Conservation (phyloP, 2,888 invertebrate genomes). For the Drepanosiphum platanoidis region DNA sequence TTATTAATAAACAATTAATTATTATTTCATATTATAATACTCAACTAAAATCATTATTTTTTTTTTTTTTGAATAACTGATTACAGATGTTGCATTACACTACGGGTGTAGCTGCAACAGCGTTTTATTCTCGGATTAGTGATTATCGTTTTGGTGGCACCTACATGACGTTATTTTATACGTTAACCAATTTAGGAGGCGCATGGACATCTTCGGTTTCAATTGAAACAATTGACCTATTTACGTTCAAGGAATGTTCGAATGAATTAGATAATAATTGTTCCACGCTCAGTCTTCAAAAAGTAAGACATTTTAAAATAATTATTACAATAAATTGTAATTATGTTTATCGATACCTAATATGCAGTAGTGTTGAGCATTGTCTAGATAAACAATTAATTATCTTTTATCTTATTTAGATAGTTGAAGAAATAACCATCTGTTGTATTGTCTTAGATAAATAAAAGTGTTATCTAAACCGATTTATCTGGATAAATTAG, state of each 20-base stretch:
- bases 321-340: not conserved
- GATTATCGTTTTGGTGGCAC: conserved; percentile 97
- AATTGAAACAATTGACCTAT: conserved; percentile 88
- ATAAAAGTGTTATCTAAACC: too few relatives aligned
- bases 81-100: conserved; percentile 88
- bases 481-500: too few relatives aligned
- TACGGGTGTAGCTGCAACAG: conserved; percentile 98
- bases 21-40: not conserved
- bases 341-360: not conserved
- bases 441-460: too few relatives aligned
- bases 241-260: conserved; percentile 82
- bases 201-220: conserved; percentile 96
- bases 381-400: too few relatives aligned
- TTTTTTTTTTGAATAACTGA: not conserved
- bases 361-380: too few relatives aligned
- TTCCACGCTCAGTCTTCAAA: conserved; percentile 33
- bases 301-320: conserved; percentile 61
- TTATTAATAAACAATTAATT: not conserved
- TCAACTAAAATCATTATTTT: not conserved
- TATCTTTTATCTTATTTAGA: too few relatives aligned
- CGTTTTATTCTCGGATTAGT: conserved; percentile 96
- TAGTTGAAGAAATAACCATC: too few relatives aligned
- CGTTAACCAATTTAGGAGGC: conserved; percentile 92
- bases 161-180: conserved; percentile 99
- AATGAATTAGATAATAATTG: conserved; percentile 68